A percentile compares a stretch with the other conserved stretches of the same genome.
Conservation (phyloP, 2,113 vertebrate genomes). For the Vulpes ferrilata region DNA sequence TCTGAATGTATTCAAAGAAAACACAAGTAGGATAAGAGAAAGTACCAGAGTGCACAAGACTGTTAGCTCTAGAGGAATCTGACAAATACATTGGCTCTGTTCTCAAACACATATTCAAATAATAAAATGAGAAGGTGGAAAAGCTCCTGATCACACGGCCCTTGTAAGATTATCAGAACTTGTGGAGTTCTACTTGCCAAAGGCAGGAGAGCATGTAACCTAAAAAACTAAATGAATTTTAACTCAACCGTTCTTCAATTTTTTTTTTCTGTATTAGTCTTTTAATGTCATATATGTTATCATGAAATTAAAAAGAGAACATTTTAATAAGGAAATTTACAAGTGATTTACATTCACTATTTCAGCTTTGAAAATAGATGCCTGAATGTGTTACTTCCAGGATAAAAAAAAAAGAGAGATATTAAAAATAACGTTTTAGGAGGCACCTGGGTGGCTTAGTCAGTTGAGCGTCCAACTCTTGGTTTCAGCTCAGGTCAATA, state of each 20-base stretch:
- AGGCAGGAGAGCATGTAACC: neutral
- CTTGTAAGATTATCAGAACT: neutral
- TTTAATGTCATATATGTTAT: neutral
- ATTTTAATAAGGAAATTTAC: neutral
- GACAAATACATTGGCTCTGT: neutral
- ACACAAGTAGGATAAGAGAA: neutral
- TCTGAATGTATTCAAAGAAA: neutral
- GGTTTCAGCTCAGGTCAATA: neutral
- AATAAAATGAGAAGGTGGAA: neutral
- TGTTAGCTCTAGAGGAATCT: neutral
- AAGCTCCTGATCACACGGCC: neutral
- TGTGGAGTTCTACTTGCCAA: neutral
- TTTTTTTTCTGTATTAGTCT: neutral
- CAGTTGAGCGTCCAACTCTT: neutral
- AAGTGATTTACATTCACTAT: neutral
- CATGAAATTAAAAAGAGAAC: neutral
- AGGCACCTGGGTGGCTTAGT: neutral
- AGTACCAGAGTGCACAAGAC: too few relatives aligned
- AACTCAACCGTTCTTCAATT: neutral
- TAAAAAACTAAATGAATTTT: neutral
- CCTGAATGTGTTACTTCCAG: neutral
- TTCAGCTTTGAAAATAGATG: constrained; percentile 15
- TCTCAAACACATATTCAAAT: neutral
- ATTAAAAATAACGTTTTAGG: neutral
- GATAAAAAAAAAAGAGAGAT: neutral